phyloP scores from a whole-genome alignment of 2,797 vertebrate genomes.

The Erpetoichthys calabaricus region DNA sequence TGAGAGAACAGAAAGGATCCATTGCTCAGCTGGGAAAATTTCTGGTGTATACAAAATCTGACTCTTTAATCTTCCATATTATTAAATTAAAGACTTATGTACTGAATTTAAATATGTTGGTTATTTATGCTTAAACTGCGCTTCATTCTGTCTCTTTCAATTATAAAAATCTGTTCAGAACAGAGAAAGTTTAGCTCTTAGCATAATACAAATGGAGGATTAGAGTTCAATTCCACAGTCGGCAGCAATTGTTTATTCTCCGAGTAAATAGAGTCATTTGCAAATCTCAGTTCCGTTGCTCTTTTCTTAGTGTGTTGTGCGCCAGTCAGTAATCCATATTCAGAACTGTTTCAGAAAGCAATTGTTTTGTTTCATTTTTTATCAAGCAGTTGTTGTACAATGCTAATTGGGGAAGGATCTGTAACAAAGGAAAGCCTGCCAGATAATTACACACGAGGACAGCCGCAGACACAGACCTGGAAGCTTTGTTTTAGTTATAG shows the following conservation, averaged over 20 bases:
- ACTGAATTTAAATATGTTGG: constrained; percentile 31
- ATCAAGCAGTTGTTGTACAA: constrained; percentile 21
- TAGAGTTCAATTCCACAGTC: constrained; percentile 5
- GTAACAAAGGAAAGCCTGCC: constrained; percentile 29
- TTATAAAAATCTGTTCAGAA: constrained; percentile 30
- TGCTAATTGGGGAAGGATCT: constrained; percentile 35
- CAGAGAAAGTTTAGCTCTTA: constrained; percentile 13
- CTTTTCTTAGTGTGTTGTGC: background rate
- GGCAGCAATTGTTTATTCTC: constrained; percentile 3
- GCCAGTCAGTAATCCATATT: constrained; percentile 46
- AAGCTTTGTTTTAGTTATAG: too few relatives aligned
- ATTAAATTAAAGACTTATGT: constrained; percentile 52
- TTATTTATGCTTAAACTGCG: constrained; percentile 39
- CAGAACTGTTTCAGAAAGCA: constrained; percentile 31
- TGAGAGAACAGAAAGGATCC: constrained; percentile 36
- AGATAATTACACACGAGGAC: constrained; percentile 31
- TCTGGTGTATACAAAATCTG: constrained; percentile 40
- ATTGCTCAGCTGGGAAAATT: constrained; percentile 30
- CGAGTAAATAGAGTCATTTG: constrained; percentile 7
- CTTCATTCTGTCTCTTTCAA: constrained; percentile 35
- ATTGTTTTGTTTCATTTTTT: constrained; percentile 24
- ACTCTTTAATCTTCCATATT: constrained; percentile 48
- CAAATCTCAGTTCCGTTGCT: background rate
- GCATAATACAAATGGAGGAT: too few relatives aligned
- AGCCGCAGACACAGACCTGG: constrained; percentile 33